Base-by-base conservation (phyloP, 2,113 vertebrate genomes). In the Genyomyrus donnyi region DNA sequence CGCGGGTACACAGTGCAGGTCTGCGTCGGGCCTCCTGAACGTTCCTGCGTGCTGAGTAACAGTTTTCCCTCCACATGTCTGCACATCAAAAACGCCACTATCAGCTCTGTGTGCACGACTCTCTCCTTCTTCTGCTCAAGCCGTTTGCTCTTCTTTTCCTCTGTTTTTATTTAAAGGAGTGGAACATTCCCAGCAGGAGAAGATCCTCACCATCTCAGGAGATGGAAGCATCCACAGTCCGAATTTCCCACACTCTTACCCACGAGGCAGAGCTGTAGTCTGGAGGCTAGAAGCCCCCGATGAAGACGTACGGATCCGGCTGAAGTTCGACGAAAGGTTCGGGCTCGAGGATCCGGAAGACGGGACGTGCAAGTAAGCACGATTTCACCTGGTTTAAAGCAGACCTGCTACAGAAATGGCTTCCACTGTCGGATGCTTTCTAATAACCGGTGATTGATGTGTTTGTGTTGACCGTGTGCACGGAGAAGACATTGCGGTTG, bases 271-370 rank as follows among this genome's bases (percentile, higher is more conserved):
- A 31, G 95, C 94, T 85, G 91, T 98, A 93, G 95, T 97, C 80
- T 99, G 98, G 98, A 97, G 96, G 93, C 95, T 99, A 62, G 96
- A 98, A 90, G 97, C 98, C 1, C 92, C 94, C 56, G 94, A 95
- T 0, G 97, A 97, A 92, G 96, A 97, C 80, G 96, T 96, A 90
- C 96, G 96, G 96, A 99, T 99, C 95, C 98, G 98, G 84, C 96
- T 99, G 91, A 97, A 95, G 90, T 99, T 99, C 92, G 98, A 99
- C 93, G 96, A 98, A 90, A 95, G 95, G 66, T 99, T 99, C 94
- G 98, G 98, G 91, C 96, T 99, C 91, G 98, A 99, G 94, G 98
- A 99, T 92, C 96, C 98, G 21, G 98, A 99, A 95, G 97, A 98
- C 88, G 97, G 97, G 74, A 96, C 97, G 93, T 99, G 98, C 98